A percentile compares a stretch with the other conserved stretches of the same genome.
Evolutionary conservation across 2,113 vertebrate species (phyloP).

Genomic region (Rhizomys pruinosus): DNA sequence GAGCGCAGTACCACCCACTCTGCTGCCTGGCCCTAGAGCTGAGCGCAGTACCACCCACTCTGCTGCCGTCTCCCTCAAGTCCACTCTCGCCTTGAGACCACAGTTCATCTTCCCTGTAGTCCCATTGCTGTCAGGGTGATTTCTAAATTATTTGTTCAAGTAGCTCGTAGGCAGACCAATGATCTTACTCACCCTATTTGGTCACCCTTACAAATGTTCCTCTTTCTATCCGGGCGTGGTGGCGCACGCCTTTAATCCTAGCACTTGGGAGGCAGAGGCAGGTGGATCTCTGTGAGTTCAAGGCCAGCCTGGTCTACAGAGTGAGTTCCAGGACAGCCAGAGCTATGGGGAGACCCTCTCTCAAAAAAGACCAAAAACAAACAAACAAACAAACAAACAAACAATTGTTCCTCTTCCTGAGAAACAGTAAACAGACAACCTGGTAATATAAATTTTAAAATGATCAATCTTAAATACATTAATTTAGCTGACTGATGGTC

Average conservation of each 20-base stretch:
- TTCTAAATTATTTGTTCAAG: neutral
- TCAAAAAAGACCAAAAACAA: no score
- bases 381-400: no score
- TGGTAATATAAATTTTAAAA: neutral
- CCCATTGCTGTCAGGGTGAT: neutral
- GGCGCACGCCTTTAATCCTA: no score
- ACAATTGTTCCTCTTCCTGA: neutral
- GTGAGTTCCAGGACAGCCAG: no score
- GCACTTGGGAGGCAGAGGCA: no score
- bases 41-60: neutral
- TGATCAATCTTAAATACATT: neutral
- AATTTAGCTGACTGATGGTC: neutral
- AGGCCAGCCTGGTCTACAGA: no score
- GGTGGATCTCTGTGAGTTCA: no score
- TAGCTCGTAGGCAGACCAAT: neutral
- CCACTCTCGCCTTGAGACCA: neutral
- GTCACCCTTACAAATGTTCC: neutral
- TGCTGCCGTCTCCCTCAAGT: neutral
- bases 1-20: neutral
- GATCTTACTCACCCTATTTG: neutral
- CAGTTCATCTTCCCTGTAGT: neutral
- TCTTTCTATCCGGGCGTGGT: no score
- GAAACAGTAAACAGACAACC: neutral
- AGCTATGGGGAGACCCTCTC: no score
- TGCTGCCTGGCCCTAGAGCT: slow-evolving; percentile 4